phyloP scores from a whole-genome alignment of 2,888 invertebrate species.

The Lepas anatifera region DNA sequence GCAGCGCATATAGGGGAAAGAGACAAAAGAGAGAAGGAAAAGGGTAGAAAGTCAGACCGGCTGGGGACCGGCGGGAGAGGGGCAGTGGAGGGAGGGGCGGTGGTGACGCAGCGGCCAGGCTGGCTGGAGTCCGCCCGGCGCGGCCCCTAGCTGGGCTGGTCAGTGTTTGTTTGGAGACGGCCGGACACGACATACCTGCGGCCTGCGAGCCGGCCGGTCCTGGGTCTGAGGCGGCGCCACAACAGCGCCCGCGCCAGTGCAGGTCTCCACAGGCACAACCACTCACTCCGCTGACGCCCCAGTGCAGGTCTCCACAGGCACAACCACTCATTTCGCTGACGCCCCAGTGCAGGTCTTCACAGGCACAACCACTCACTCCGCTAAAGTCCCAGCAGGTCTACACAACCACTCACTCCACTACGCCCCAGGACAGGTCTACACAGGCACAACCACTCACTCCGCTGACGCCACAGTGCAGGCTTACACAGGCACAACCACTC shows the following conservation, averaged over 20 bases:
- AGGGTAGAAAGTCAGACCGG: no score
- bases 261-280: not conserved
- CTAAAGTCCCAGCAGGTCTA: no score
- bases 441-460: no score
- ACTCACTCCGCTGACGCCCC: not conserved
- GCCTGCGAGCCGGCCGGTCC: not conserved
- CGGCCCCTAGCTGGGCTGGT: not conserved
- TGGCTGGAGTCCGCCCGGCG: no score
- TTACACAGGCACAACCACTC: not conserved
- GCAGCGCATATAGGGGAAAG: no score
- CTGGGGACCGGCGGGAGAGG: not conserved
- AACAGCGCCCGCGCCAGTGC: not conserved
- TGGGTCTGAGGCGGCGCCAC: not conserved
- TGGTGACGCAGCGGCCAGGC: not conserved
- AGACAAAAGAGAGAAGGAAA: no score
- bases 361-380: no score
- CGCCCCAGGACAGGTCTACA: not conserved
- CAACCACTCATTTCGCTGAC: not conserved
- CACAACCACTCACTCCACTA: no score
- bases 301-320: not conserved
- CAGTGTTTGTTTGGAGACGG: slow-evolving; percentile 9
- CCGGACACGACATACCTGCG: not conserved
- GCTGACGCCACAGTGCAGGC: not conserved
- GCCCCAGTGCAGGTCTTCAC: not conserved
- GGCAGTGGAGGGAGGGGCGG: not conserved